Conservation (phyloP, 2,888 invertebrate genomes). For the Drosophila pullipes region DNA sequence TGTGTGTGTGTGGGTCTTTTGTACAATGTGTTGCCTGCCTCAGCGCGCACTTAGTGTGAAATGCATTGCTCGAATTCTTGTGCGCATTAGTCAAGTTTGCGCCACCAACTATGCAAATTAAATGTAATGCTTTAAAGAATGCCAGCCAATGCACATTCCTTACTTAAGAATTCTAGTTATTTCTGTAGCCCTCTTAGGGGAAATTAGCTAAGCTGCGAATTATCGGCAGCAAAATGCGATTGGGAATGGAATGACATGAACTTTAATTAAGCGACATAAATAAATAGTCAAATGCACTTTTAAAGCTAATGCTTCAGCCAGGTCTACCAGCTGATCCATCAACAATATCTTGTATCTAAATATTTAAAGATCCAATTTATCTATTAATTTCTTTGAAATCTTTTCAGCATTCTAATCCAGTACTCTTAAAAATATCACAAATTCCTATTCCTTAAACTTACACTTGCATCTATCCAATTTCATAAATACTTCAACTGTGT, state of each 20-base stretch:
- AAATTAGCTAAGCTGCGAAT: slow-evolving; percentile 10
- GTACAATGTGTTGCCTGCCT: slow-evolving; percentile 42
- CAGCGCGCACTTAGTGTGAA: slow-evolving; percentile 41
- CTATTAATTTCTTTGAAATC: neutral
- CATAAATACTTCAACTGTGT: neutral
- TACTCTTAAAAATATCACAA: neutral
- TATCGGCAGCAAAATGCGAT: slow-evolving; percentile 4
- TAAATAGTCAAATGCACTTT: neutral
- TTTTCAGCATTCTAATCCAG: neutral
- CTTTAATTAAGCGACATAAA: slow-evolving; percentile 2
- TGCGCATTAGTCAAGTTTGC: slow-evolving; percentile 56
- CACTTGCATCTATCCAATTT: neutral
- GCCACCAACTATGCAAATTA: slow-evolving; percentile 59
- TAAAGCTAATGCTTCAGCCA: neutral
- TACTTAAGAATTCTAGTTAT: slow-evolving; percentile 28
- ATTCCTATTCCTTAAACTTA: neutral
- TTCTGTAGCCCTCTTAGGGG: slow-evolving; percentile 15
- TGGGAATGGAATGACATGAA: neutral
- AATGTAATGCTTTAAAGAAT: slow-evolving; percentile 59
- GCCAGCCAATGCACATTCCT: slow-evolving; percentile 62
- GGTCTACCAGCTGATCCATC: neutral
- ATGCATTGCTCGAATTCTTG: slow-evolving; percentile 64
- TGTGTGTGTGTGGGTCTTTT: slow-evolving; percentile 15
- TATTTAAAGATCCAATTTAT: neutral
- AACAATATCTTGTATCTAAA: neutral